phyloP scores from a whole-genome alignment of 2,113 vertebrate species.

The Hiodon alosoides region DNA sequence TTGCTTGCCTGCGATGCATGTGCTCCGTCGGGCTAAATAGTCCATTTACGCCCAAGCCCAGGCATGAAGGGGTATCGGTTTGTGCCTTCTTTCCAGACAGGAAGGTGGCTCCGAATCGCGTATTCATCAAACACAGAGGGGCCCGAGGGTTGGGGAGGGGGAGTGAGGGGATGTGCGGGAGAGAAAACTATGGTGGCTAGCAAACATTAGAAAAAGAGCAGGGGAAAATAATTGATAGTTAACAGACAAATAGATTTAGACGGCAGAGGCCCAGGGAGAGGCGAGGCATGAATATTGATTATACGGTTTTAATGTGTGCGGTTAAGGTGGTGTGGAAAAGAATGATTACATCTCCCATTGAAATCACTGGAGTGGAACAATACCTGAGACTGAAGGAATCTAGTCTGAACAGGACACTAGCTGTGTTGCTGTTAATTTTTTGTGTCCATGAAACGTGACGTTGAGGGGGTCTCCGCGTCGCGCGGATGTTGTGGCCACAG shows the following conservation, averaged over 20 bases:
- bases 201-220: background rate
- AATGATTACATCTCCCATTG: constrained; percentile 22
- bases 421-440: background rate
- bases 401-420: background rate
- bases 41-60: too few relatives aligned
- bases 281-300: constrained; percentile 42
- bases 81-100: too few relatives aligned
- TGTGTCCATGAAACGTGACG: background rate
- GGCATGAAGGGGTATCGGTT: too few relatives aligned
- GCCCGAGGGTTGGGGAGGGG: background rate
- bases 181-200: background rate
- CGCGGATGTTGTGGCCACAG: too few relatives aligned
- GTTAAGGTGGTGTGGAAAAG: constrained; percentile 27
- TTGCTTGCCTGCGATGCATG: too few relatives aligned
- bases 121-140: background rate
- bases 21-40: too few relatives aligned
- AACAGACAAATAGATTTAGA: constrained; percentile 33
- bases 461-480: too few relatives aligned
- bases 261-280: constrained; percentile 28
- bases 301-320: constrained; percentile 37
- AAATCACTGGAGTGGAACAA: constrained; percentile 21
- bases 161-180: background rate
- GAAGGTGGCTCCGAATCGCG: too few relatives aligned
- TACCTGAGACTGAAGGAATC: background rate
- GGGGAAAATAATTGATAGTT: background rate